Evolutionary conservation across 2,113 vertebrate genomes (phyloP).

Genomic region (Falco punctatus): DNA sequence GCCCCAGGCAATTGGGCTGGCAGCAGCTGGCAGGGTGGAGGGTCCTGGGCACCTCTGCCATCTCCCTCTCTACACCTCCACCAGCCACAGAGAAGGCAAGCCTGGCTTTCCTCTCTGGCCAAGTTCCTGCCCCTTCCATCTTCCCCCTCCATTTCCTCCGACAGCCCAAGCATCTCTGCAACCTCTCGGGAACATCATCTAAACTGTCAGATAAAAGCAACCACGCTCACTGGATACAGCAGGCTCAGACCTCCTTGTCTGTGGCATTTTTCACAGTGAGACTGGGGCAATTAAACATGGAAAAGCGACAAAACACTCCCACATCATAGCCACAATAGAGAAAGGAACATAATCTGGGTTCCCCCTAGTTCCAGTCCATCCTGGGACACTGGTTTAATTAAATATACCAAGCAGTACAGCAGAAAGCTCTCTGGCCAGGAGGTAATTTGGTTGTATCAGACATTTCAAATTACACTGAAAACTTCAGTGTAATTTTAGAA

Average conservation of each 20-base stretch:
- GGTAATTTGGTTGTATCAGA: not conserved
- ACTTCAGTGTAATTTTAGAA: not conserved
- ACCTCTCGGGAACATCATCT: not conserved
- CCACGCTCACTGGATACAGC: rapidly evolving
- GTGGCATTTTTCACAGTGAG: not conserved
- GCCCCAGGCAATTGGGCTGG: not conserved
- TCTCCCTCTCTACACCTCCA: not conserved
- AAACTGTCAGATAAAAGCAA: not conserved
- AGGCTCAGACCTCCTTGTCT: not conserved
- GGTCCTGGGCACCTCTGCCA: not conserved
- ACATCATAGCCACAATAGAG: rapidly evolving
- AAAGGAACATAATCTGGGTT: not conserved
- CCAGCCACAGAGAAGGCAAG: not conserved
- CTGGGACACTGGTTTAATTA: not conserved
- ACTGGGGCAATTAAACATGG: rapidly evolving
- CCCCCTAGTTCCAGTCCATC: not conserved
- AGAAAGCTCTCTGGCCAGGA: not conserved
- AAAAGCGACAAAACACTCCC: not conserved
- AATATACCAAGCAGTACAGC: not conserved
- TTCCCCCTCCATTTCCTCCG: not conserved
- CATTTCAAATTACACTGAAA: not conserved
- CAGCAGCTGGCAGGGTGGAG: not conserved
- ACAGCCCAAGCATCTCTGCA: not conserved
- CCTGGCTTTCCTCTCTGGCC: not conserved
- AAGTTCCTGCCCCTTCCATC: not conserved